phyloP scores from a whole-genome alignment of 2,797 vertebrate genomes.

The Ceyx erithaca region DNA sequence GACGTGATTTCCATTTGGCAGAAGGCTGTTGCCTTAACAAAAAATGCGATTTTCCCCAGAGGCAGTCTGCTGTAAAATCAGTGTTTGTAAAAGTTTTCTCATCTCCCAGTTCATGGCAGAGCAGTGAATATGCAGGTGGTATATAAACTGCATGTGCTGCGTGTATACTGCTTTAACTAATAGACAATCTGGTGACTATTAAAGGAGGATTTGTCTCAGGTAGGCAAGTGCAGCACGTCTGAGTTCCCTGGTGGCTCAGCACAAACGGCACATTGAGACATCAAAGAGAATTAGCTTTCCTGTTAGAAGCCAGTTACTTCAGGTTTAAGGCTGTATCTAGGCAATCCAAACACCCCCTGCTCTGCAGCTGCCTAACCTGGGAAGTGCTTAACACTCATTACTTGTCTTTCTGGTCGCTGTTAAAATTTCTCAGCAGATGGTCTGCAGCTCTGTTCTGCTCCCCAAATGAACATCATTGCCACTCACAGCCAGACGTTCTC shows the following conservation, averaged over 20 bases:
- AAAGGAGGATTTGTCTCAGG: slow-evolving; percentile 21
- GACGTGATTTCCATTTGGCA: background rate
- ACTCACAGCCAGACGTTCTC: rapidly evolving
- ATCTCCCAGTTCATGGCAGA: background rate
- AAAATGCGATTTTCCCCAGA: slow-evolving; percentile 31
- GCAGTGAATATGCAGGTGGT: slow-evolving; percentile 34
- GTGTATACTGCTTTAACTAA: slow-evolving; percentile 51
- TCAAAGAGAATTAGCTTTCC: slow-evolving; percentile 37
- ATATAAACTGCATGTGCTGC: background rate
- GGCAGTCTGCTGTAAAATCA: slow-evolving; percentile 4
- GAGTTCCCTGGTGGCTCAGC: slow-evolving; percentile 20
- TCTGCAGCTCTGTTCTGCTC: background rate
- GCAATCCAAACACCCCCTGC: slow-evolving; percentile 5
- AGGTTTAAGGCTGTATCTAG: background rate
- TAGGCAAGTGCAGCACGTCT: background rate
- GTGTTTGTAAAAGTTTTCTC: slow-evolving; percentile 32
- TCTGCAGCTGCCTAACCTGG: slow-evolving; percentile 25
- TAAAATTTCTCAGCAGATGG: background rate
- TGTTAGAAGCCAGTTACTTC: background rate
- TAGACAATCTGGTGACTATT: slow-evolving; percentile 58
- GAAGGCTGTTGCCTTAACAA: background rate
- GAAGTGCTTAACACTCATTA: background rate
- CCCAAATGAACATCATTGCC: rapidly evolving
- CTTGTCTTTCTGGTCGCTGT: rapidly evolving
- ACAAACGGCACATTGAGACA: slow-evolving; percentile 33